Conservation (phyloP, 2,113 vertebrate genomes). For the Hippocampus mohnikei region DNA sequence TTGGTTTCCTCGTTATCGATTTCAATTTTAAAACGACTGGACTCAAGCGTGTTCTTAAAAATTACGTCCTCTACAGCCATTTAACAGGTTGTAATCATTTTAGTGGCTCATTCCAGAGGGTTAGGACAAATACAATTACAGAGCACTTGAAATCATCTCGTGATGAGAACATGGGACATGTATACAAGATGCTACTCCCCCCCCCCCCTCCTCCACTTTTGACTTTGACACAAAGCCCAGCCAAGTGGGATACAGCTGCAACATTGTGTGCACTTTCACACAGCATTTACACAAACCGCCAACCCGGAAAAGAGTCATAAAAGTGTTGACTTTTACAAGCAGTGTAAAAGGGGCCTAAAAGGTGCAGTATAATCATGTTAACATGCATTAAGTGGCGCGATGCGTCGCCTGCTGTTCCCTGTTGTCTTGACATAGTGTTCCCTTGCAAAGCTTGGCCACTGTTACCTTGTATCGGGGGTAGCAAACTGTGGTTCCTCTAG, state of each 20-base stretch:
- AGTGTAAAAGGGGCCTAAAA: background rate
- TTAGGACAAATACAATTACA: background rate
- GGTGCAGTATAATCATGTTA: background rate
- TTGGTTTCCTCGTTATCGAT: too few species aligned
- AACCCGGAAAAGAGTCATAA: background rate
- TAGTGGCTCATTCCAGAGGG: background rate
- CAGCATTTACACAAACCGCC: background rate
- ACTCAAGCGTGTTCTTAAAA: background rate
- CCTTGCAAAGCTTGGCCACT: conserved; percentile 11
- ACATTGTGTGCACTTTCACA: background rate
- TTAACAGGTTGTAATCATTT: background rate
- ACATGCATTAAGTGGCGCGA: background rate
- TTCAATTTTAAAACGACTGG: background rate
- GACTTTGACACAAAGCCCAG: background rate
- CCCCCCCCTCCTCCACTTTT: background rate
- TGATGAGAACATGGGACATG: too few species aligned
- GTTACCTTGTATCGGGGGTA: conserved; percentile 18
- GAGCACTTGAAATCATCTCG: too few species aligned
- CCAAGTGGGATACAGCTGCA: background rate
- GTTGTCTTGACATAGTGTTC: conserved; percentile 24
- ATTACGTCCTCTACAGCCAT: background rate
- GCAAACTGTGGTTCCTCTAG: too few species aligned
- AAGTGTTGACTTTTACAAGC: background rate
- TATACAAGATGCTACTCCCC: background rate
- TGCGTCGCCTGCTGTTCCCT: background rate